Conservation (phyloP, 2,113 vertebrate genomes). For the Zosterops pallidus region DNA sequence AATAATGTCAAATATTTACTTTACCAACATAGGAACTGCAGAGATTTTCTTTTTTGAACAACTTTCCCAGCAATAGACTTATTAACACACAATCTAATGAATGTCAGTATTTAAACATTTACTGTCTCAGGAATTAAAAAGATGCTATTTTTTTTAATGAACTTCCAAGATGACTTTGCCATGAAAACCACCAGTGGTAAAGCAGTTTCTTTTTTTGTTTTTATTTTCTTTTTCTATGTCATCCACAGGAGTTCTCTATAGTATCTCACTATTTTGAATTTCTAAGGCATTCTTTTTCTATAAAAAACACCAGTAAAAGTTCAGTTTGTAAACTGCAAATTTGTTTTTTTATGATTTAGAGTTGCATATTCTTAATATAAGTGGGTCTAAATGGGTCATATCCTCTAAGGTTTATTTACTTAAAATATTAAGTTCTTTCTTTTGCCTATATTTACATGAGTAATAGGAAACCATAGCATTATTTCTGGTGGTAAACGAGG, state of each 20-base stretch:
- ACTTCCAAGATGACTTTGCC: background rate
- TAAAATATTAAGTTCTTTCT: background rate
- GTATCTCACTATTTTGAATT: conserved; percentile 15
- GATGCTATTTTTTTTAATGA: background rate
- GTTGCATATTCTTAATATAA: background rate
- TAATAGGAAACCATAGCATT: background rate
- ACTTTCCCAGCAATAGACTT: background rate
- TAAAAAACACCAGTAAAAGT: background rate
- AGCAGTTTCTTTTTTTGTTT: background rate
- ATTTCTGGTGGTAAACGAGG: conserved; percentile 11
- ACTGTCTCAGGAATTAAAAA: background rate
- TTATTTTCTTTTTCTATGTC: background rate
- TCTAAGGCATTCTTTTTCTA: background rate
- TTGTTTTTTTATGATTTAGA: background rate
- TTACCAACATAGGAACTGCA: background rate
- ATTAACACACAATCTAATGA: background rate
- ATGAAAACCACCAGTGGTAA: background rate
- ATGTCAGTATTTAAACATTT: background rate
- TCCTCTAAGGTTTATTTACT: background rate
- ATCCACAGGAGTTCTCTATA: background rate
- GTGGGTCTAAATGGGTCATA: background rate
- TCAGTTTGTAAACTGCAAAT: background rate
- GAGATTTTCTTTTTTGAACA: conserved; percentile 38
- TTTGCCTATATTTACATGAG: conserved; percentile 20
- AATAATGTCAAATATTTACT: conserved; percentile 36